Evolutionary conservation across 2,888 invertebrate genomes (phyloP), one percentile per base, ranked within the genome.

Genomic region (Epirrhoe alternata): DNA sequence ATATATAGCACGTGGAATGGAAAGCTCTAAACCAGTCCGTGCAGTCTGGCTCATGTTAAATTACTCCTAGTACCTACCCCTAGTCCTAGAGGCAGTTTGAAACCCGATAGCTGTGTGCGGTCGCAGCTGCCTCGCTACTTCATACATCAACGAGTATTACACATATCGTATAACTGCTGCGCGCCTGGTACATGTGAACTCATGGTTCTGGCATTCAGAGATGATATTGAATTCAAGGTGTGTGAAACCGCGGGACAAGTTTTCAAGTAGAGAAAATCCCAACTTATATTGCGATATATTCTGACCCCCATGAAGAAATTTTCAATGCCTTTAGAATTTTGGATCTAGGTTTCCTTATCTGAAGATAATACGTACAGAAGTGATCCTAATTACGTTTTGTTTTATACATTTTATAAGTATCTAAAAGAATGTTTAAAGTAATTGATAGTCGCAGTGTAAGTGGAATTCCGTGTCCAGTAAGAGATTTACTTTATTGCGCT

Each of bases 41-140:
- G 60, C 16, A 57, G 17, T 2, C 16, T 6, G 7, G 14, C 53
- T 53, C 51, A 53, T 59, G 62, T 58, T 66, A 54, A 45, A 67
- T 67, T 61, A 68, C 64, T 64, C 59, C 56, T 59, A 55, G 63
- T 67, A 56, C n/a, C 57, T 67, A 56, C 57, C 54, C 62, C 31
- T 52, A 54, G 68, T 59, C 61, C 52, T 62, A 61, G 55, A 70
- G 73, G 66, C 60, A 63, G 69, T 64, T 60, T 66, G 65, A 68
- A 70, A 74, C 65, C 65, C 49, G 69, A 74, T 64, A 70, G 64
- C 47, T 14, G 50, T 55, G 63, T 65, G 70, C 65, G 73, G 70
- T 79, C 78, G 74, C 78, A 79, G 76, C 74, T 75, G 75, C 74
- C 77, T 72, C 57, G 73, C 68, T 72, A 57, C 73, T 70, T 66